These are phyloP conservation scores for Resseliella maxima DNA, from an alignment of 2,888 invertebrate species.

Conservation along the genomic window DNA sequence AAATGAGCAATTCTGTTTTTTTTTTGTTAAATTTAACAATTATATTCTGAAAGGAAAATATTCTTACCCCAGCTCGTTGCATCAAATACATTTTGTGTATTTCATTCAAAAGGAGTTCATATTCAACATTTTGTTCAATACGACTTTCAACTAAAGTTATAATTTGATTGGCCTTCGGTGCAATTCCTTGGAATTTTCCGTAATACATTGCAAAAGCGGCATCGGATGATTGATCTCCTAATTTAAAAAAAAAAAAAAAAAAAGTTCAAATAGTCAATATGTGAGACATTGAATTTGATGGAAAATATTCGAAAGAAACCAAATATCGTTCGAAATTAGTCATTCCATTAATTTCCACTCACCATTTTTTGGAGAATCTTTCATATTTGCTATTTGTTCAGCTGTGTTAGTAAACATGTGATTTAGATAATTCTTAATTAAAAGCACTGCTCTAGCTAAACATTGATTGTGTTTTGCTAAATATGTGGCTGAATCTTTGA, in stretches of 20 bases:
- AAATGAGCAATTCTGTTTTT: too few relatives aligned
- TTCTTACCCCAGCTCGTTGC: slow-evolving; percentile 72
- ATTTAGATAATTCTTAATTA: slow-evolving; percentile 83
- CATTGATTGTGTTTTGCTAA: slow-evolving; percentile 87
- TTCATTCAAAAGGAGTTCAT: slow-evolving; percentile 77
- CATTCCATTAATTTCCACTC: slow-evolving; percentile 60
- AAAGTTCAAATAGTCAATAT: neutral
- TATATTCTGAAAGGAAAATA: too few relatives aligned
- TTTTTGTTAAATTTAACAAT: too few relatives aligned
- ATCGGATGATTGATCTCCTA: slow-evolving; percentile 68
- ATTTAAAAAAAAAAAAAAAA: slow-evolving; percentile 56
- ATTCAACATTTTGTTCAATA: slow-evolving; percentile 79
- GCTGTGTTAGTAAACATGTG: slow-evolving; percentile 83
- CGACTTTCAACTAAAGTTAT: slow-evolving; percentile 86
- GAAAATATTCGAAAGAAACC: too few relatives aligned
- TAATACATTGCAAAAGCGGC: slow-evolving; percentile 88
- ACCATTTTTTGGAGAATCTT: slow-evolving; percentile 59
- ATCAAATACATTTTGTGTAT: slow-evolving; percentile 85
- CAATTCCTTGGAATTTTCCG: slow-evolving; percentile 94
- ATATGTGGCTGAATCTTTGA: slow-evolving; percentile 87
- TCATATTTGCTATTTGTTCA: slow-evolving; percentile 74
- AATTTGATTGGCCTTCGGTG: slow-evolving; percentile 83
- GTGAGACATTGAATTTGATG: too few relatives aligned
- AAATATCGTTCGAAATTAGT: neutral
- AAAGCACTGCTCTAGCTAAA: slow-evolving; percentile 80